phyloP scores from a whole-genome alignment of 2,797 vertebrate genomes.

The Myotis pilosus region DNA sequence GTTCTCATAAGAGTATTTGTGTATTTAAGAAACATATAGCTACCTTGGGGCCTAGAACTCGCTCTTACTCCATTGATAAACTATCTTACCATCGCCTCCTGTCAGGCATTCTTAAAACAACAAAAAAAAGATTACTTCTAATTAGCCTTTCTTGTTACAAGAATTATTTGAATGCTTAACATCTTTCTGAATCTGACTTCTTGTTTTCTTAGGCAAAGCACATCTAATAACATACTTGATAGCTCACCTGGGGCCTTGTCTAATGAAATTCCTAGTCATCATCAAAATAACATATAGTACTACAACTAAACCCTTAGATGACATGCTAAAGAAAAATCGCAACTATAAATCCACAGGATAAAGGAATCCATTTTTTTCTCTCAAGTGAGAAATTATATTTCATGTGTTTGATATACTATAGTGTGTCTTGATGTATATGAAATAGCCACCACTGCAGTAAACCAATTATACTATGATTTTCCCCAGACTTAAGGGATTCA shows the following conservation, averaged over 20 bases:
- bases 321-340: slow-evolving; percentile 55
- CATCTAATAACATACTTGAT: slow-evolving; percentile 62
- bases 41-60: background rate
- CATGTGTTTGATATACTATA: slow-evolving; percentile 53
- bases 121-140: slow-evolving; percentile 36
- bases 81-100: slow-evolving; percentile 38
- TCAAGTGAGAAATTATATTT: slow-evolving; percentile 69
- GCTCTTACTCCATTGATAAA: slow-evolving; percentile 6
- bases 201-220: slow-evolving; percentile 59
- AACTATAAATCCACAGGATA: slow-evolving; percentile 55
- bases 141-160: slow-evolving; percentile 72
- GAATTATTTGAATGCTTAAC: slow-evolving; percentile 69
- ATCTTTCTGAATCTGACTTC: slow-evolving; percentile 46
- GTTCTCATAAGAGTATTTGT: background rate
- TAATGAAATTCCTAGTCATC: slow-evolving; percentile 71
- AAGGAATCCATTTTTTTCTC: slow-evolving; percentile 47
- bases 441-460: slow-evolving; percentile 59
- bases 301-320: slow-evolving; percentile 69
- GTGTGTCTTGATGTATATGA: slow-evolving; percentile 57
- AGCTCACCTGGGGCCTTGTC: slow-evolving; percentile 67
- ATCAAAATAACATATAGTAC: slow-evolving; percentile 72
- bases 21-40: background rate
- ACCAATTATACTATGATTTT: slow-evolving; percentile 59
- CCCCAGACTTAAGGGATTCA: slow-evolving; percentile 24
- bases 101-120: slow-evolving; percentile 67